Conservation (phyloP, 2,797 vertebrate genomes). For the Danio kyathit region DNA sequence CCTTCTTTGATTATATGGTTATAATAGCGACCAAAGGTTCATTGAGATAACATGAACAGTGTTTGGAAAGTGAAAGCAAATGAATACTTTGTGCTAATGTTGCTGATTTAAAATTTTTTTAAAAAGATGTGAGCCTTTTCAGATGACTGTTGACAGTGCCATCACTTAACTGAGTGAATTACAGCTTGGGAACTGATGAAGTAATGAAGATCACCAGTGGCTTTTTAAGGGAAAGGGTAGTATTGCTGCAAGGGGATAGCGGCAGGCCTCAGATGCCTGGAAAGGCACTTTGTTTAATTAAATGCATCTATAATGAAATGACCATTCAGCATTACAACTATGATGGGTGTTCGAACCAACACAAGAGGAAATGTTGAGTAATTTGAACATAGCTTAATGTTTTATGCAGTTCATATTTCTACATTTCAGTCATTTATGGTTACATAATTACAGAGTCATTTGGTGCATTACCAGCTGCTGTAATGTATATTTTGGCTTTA, state of each 20-base stretch:
- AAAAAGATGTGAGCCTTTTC: slow-evolving; percentile 23
- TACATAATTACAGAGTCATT: slow-evolving; percentile 38
- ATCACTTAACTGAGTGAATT: slow-evolving; percentile 29
- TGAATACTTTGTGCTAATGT: not conserved
- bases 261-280: slow-evolving; percentile 40
- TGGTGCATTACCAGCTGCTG: slow-evolving; percentile 19
- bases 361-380: slow-evolving; percentile 23
- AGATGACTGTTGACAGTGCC: slow-evolving; percentile 8
- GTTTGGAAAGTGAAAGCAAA: slow-evolving; percentile 50
- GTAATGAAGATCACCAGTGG: slow-evolving; percentile 39
- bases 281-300: slow-evolving; percentile 60
- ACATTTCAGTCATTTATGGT: slow-evolving; percentile 26
- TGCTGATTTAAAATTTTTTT: not conserved
- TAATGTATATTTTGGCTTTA: slow-evolving; percentile 29
- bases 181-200: slow-evolving; percentile 27
- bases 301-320: slow-evolving; percentile 55
- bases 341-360: slow-evolving; percentile 35
- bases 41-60: not conserved
- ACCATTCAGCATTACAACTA: slow-evolving; percentile 28
- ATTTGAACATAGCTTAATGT: slow-evolving; percentile 28
- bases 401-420: slow-evolving; percentile 36
- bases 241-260: slow-evolving; percentile 43
- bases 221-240: slow-evolving; percentile 41
- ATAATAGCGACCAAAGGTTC: slow-evolving; percentile 31
- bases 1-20: slow-evolving; percentile 22